Evolutionary conservation across 1,140 invertebrate genomes (phyloP).

Genomic region (Elymnias hypermnestra): DNA sequence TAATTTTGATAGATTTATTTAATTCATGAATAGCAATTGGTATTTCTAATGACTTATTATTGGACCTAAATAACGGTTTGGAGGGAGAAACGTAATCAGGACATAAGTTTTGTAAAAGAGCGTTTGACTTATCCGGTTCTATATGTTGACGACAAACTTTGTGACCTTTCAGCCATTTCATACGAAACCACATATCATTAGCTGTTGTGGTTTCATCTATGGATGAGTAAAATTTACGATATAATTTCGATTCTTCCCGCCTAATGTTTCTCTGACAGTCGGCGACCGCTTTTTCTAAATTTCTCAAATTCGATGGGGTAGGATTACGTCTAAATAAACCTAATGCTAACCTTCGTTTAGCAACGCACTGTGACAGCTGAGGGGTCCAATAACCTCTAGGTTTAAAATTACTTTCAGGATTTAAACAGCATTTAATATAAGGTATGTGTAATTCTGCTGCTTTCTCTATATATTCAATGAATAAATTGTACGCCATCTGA

Average conservation of each 20-base stretch:
- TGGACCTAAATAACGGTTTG: constrained; percentile 5
- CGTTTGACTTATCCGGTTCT: not conserved
- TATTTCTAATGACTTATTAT: not conserved
- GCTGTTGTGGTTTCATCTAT: constrained; percentile 5
- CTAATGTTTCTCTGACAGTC: not conserved
- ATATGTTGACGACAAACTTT: not conserved
- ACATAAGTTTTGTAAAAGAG: too few species aligned
- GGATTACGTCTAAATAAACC: constrained; percentile 15
- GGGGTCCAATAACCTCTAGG: too few species aligned
- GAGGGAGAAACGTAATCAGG: not conserved
- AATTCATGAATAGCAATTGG: constrained; percentile 6
- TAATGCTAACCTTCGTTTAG: constrained; percentile 7
- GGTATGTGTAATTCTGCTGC: too few species aligned
- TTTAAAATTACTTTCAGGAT: too few species aligned
- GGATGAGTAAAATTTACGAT: too few species aligned
- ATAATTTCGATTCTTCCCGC: too few species aligned
- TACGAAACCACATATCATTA: constrained; percentile 21
- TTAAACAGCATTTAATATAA: too few species aligned
- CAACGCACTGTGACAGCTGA: constrained; percentile 8
- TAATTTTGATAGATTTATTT: not conserved
- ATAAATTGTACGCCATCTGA: too few species aligned
- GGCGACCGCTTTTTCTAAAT: not conserved
- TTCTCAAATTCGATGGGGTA: constrained; percentile 16
- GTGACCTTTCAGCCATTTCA: constrained; percentile 28
- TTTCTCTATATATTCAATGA: too few species aligned